phyloP scores from a whole-genome alignment of 1,140 invertebrate genomes.

The Drosophila repleta region DNA sequence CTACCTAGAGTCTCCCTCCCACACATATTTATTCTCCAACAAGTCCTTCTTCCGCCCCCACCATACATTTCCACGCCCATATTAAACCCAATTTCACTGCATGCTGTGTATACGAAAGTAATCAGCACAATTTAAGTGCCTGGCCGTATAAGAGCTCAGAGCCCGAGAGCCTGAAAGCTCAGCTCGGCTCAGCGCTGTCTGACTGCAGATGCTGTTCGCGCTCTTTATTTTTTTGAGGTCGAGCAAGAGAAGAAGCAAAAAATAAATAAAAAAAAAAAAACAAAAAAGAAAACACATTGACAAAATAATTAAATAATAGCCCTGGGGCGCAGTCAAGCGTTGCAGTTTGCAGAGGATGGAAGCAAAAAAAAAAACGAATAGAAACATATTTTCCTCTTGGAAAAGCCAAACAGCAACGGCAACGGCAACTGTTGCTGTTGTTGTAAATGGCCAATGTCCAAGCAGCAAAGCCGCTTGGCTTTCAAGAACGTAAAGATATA shows the following conservation, averaged over 20 bases:
- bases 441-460: slow-evolving; percentile 39
- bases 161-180: slow-evolving; percentile 19
- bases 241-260: slow-evolving; percentile 3
- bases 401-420: slow-evolving; percentile 33
- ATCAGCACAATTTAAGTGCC: slow-evolving; percentile 18
- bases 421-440: not conserved
- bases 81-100: too few relatives aligned
- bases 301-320: slow-evolving; percentile 79
- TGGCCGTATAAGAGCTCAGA: slow-evolving; percentile 19
- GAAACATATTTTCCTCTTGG: slow-evolving; percentile 59
- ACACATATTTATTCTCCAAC: too few relatives aligned
- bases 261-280: too few relatives aligned
- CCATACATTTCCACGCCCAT: too few relatives aligned
- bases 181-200: slow-evolving; percentile 4
- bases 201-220: slow-evolving; percentile 9
- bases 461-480: slow-evolving; percentile 61
- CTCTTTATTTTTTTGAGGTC: slow-evolving; percentile 31
- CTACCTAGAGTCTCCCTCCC: too few relatives aligned
- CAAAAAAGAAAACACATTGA: slow-evolving; percentile 54
- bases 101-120: not conserved
- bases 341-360: slow-evolving; percentile 23
- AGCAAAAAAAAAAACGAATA: slow-evolving; percentile 64
- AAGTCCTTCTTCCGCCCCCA: too few relatives aligned
- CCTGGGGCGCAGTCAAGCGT: slow-evolving; percentile 51
- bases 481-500: slow-evolving; percentile 40